These are phyloP conservation scores for Salmo trutta DNA, from an alignment of 2,797 vertebrate species.

Conservation along the genomic window DNA sequence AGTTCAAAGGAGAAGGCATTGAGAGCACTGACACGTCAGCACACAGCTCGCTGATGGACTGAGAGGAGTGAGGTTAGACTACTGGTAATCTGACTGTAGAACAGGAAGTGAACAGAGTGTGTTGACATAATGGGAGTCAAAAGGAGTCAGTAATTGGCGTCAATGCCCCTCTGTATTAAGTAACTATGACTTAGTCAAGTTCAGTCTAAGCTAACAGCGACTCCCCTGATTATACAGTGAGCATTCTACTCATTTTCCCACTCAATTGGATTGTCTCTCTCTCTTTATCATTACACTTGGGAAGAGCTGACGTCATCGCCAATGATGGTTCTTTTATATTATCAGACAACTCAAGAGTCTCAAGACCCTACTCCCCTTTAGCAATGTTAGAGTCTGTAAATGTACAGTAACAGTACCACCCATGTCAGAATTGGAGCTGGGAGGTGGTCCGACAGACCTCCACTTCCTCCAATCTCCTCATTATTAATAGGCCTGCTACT, in stretches of 20 bases:
- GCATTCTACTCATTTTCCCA: constrained; percentile 12
- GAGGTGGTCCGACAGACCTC: not conserved
- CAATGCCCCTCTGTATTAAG: constrained; percentile 2
- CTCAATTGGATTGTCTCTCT: constrained; percentile 48
- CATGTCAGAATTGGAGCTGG: not conserved
- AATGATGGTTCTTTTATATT: constrained; percentile 11
- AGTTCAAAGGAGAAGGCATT: constrained; percentile 34
- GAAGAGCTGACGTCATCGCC: not conserved
- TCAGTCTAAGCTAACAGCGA: constrained; percentile 16
- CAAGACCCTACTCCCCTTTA: constrained; percentile 6
- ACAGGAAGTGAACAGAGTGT: constrained; percentile 4
- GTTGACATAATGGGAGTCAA: not conserved
- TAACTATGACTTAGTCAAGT: constrained; percentile 12
- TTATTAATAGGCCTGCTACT: constrained; percentile 46
- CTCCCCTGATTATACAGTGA: constrained; percentile 11
- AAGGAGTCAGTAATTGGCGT: not conserved
- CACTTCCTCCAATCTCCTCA: constrained; percentile 9
- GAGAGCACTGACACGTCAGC: not conserved
- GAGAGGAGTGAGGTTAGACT: not conserved
- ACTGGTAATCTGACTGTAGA: constrained; percentile 13
- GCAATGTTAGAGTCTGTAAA: not conserved
- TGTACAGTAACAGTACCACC: not conserved
- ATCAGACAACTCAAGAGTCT: constrained; percentile 14
- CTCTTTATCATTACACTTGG: constrained; percentile 13
- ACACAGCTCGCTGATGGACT: constrained; percentile 19